Base-by-base conservation (phyloP, 2,888 invertebrate species). In the Asteroscopus sphinx region DNA sequence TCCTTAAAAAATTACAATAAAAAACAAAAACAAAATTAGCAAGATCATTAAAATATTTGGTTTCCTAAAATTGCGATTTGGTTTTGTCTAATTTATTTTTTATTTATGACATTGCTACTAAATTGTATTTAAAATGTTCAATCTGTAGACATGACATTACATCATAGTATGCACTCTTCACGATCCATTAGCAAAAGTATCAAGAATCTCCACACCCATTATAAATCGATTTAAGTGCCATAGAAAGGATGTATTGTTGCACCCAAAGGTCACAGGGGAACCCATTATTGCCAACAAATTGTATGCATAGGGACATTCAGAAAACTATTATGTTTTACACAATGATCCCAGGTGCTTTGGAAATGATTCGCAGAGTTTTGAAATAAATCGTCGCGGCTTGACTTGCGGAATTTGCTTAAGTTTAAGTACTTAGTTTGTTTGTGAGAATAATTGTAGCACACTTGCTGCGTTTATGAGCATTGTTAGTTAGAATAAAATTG, bases 251-350 rank as follows among this genome's bases (percentile, higher is more conserved):
- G 86, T 87, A 88, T 87, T 85, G 87, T 83, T 79, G 79, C 80
- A 83, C 72, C 80, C 80, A 82, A 90, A 91, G 92, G 92, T 89
- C 87, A 85, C 83, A 81, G 58, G 80, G 79, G 67, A 67, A 70
- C 83, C 81, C 88, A 87, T 85, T 77, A 77, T 57, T 63, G 64
- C 77, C 73, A 71, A 77, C 76, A 83, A 85, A 81, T 83, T 84
- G 82, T 83, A 81, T 82, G 74, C 77, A 81, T 76, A 76, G 74
- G 76, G 61, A 70, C 68, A 76, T 77, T 80, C 78, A 77, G 76
- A 78, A 84, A 81, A 81, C 82, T 83, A 83, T 86, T 86, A 79
- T 84, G 48, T 72, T 57, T 26, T 51, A 62, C 45, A 72, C 79
- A 79, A 79, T 65, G 58, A 59, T 57, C 40, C 48, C 48, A 48